Conservation (phyloP, 1,140 invertebrate genomes). For the Phthorimaea operculella region DNA sequence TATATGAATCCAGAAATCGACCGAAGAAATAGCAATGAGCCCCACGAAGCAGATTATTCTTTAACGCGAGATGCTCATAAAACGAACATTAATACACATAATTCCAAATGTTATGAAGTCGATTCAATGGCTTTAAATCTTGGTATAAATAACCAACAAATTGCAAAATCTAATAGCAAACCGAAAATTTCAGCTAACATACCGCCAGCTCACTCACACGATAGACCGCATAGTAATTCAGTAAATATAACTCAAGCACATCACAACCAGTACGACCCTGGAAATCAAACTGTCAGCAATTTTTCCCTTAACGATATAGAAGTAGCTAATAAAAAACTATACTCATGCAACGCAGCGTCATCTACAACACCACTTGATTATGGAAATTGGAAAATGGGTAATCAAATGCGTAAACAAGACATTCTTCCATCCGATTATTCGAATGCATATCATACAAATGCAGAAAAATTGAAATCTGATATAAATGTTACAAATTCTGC, state of each 20-base stretch:
- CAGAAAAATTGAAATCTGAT: conserved; percentile 39
- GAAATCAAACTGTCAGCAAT: conserved; percentile 33
- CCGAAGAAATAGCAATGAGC: conserved; percentile 27
- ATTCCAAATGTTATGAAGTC: conserved; percentile 46
- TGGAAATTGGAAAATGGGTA: conserved; percentile 54
- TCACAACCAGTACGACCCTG: conserved; percentile 45
- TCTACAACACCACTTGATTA: conserved; percentile 42
- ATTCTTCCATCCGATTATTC: conserved; percentile 49
- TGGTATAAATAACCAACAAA: conserved; percentile 42
- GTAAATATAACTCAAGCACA: conserved; percentile 40
- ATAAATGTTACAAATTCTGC: conserved; percentile 21
- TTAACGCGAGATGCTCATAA: conserved; percentile 28
- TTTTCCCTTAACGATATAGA: conserved; percentile 58
- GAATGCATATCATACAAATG: conserved; percentile 30
- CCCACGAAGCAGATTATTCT: conserved; percentile 31
- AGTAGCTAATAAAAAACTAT: conserved; percentile 55
- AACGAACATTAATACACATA: conserved; percentile 18
- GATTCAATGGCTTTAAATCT: conserved; percentile 53
- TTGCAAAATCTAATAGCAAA: conserved; percentile 38
- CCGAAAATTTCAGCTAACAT: conserved; percentile 34
- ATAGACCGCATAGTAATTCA: conserved; percentile 32
- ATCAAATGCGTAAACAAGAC: conserved; percentile 45
- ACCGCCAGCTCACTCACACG: conserved; percentile 46
- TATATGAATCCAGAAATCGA: conserved; percentile 49
- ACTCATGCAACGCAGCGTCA: conserved; percentile 31